Conservation (phyloP, 2,888 invertebrate genomes). For the Acanthoscelides obtectus region DNA sequence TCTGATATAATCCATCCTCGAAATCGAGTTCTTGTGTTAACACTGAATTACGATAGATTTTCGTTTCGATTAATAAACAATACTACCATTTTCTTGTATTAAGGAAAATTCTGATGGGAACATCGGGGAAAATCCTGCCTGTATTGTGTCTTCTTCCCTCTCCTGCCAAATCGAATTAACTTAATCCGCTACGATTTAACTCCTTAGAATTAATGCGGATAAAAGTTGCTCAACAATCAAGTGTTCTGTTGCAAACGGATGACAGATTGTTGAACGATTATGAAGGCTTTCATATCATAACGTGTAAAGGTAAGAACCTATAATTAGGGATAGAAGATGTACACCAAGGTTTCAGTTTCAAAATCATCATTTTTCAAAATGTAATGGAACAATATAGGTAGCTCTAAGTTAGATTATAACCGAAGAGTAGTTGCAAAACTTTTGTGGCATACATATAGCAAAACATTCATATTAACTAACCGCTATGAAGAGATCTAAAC, state of each 20-base stretch:
- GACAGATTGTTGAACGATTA: background rate
- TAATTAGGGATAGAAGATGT: no score
- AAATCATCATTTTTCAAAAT: no score
- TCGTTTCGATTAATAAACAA: constrained; percentile 29
- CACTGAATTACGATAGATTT: constrained; percentile 28
- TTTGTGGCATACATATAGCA: no score
- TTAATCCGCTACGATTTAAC: constrained; percentile 19
- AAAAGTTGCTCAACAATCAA: constrained; percentile 24
- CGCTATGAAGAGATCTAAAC: no score
- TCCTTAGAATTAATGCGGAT: constrained; percentile 26
- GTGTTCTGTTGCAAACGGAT: background rate
- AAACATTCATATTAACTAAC: no score
- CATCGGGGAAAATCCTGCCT: background rate
- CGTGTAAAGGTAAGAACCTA: no score
- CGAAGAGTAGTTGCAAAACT: no score
- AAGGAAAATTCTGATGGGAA: constrained; percentile 14
- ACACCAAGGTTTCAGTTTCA: no score
- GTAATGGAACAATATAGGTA: no score
- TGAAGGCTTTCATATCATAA: background rate
- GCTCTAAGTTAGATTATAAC: no score
- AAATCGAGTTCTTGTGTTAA: constrained; percentile 20
- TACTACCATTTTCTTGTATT: constrained; percentile 22
- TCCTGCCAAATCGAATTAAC: constrained; percentile 25
- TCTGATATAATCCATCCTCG: no score
- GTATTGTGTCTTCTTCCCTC: background rate